phyloP scores from a whole-genome alignment of 2,888 invertebrate species.

The Perizoma affinitatum region DNA sequence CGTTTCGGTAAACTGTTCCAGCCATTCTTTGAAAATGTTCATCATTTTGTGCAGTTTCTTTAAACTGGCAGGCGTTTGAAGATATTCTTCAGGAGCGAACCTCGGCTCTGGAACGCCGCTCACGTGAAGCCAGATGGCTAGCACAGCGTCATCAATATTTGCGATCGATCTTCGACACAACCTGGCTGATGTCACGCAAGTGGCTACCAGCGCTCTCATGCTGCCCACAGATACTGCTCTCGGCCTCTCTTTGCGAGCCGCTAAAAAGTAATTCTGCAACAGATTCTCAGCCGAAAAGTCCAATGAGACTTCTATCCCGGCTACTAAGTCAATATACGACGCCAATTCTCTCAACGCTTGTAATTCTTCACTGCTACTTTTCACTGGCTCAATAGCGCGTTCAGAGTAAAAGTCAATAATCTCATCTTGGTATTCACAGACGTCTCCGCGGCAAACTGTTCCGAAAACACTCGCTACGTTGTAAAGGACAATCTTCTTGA shows the following conservation, averaged over 20 bases:
- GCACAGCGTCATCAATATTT: constrained; percentile 67
- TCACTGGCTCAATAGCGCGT: constrained; percentile 50
- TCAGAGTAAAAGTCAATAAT: constrained; percentile 63
- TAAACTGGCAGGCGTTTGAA: constrained; percentile 65
- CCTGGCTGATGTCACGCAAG: constrained; percentile 65
- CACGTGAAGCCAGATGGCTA: constrained; percentile 76
- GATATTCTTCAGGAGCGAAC: constrained; percentile 70
- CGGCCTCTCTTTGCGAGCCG: constrained; percentile 65
- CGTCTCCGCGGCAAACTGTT: constrained; percentile 66
- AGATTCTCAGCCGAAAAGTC: constrained; percentile 57
- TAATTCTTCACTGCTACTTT: constrained; percentile 52
- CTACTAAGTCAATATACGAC: constrained; percentile 62
- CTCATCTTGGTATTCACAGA: constrained; percentile 63
- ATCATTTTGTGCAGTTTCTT: constrained; percentile 62
- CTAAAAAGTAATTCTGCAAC: constrained; percentile 66
- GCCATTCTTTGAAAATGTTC: constrained; percentile 66
- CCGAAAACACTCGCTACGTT: constrained; percentile 72
- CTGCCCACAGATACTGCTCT: constrained; percentile 62
- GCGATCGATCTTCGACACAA: constrained; percentile 64
- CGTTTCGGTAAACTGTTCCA: constrained; percentile 62
- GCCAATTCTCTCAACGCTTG: constrained; percentile 57
- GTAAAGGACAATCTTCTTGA: constrained; percentile 62
- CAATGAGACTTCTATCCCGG: constrained; percentile 60
- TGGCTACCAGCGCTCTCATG: constrained; percentile 61
- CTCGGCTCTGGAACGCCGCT: constrained; percentile 69